Base-by-base conservation (phyloP, 1,140 invertebrate species). In the Pseudomyrmex concolor region DNA sequence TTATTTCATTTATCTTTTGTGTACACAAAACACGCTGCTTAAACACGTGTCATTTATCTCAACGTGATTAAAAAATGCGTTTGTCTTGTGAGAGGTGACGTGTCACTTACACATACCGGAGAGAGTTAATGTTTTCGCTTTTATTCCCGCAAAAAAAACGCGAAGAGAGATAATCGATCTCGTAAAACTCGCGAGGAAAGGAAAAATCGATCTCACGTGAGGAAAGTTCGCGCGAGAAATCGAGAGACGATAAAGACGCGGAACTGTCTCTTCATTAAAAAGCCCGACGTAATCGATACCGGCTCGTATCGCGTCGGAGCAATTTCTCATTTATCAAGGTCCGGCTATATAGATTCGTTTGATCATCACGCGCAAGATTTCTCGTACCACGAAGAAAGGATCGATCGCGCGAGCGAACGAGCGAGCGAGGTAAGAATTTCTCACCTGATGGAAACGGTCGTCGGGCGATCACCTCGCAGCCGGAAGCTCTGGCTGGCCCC, bases 221-320 rank as follows among this genome's bases (percentile, higher is more conserved):
- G 19, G 3, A 48, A 66, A 8, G 1, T 7, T 1, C 13, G 1
- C 45, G 51, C 45, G 51, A 70, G 34, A 34, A 5, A 34, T 34
- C 34, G 67, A 63, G 34, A 13, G 34, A n/a, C 25, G 60, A 84
- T 82, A 82, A 55, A 63, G 63, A 67, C 76, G 22, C 34, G 34
- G 2, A 66, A 48, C 66, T 80, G 51, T 80, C 66, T 80, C 76
- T 80, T 80, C 19, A 80, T 80, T 80, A 80, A 70, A 34, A 71
- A 71, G 76, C 76, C 10, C 54, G 45, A 25, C 25, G 45, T 71
- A 80, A 80, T 80, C 66, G 66, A 80, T 80, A 80, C 43, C n/a
- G 43, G 48, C 17, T 80, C 45, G 71, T 19, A 50, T 74, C 71
- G 7, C 43, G 60, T n/a, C 51, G 48, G 34, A 8, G n/a, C 12